These are phyloP conservation scores for Orchesellides sinensis DNA, from an alignment of 2,888 invertebrate genomes.

Conservation along the genomic window DNA sequence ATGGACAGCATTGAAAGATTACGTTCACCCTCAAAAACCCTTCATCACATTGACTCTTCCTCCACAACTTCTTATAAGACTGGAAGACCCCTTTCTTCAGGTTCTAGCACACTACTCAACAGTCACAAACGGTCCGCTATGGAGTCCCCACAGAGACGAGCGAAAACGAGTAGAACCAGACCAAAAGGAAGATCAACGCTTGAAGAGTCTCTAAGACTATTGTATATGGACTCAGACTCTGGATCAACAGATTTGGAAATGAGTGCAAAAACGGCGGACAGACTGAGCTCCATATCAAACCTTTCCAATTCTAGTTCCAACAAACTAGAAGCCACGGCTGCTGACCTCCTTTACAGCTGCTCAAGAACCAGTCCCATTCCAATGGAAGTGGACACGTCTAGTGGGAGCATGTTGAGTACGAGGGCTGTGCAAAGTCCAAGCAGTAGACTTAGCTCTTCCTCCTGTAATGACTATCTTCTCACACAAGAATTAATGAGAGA, in stretches of 20 bases:
- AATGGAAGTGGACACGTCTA: slow-evolving; percentile 67
- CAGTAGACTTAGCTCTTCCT: slow-evolving; percentile 67
- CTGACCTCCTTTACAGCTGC: slow-evolving; percentile 50
- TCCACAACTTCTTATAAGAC: slow-evolving; percentile 43
- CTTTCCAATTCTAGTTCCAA: slow-evolving; percentile 58
- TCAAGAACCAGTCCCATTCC: slow-evolving; percentile 68
- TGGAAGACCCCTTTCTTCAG: slow-evolving; percentile 39
- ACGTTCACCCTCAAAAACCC: slow-evolving; percentile 47
- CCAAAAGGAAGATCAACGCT: slow-evolving; percentile 68
- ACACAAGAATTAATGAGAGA: slow-evolving; percentile 68
- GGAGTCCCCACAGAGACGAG: slow-evolving; percentile 62
- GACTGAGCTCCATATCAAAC: slow-evolving; percentile 57
- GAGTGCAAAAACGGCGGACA: slow-evolving; percentile 46
- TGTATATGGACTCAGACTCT: slow-evolving; percentile 70
- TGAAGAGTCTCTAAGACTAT: slow-evolving; percentile 73
- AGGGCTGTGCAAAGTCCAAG: slow-evolving; percentile 68
- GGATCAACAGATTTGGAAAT: slow-evolving; percentile 63
- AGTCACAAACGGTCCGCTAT: slow-evolving; percentile 48
- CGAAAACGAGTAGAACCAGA: slow-evolving; percentile 62
- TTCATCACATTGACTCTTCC: slow-evolving; percentile 36
- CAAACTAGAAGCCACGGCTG: slow-evolving; percentile 42
- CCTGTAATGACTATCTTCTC: slow-evolving; percentile 66
- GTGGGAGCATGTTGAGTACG: slow-evolving; percentile 66
- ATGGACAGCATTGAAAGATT: slow-evolving; percentile 68
- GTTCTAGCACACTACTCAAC: slow-evolving; percentile 35